These are phyloP conservation scores for Apodemia duryi DNA, from an alignment of 2,888 invertebrate species.

Conservation along the genomic window DNA sequence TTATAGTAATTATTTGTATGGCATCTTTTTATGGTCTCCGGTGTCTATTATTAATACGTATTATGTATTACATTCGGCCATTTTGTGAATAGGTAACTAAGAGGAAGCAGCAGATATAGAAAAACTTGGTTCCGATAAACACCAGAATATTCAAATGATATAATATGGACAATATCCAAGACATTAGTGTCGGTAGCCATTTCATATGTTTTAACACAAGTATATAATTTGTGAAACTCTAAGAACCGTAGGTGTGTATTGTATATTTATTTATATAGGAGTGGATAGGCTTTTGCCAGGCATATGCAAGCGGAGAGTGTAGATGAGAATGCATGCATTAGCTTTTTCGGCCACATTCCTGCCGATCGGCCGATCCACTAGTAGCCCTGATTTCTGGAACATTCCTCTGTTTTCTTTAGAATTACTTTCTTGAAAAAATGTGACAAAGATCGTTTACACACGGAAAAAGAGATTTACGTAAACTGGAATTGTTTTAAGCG, in stretches of 20 bases:
- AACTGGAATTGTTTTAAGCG: no score
- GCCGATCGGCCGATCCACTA: conserved; percentile 45
- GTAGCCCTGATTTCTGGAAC: conserved; percentile 44
- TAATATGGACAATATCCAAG: no score
- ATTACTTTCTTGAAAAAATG: neutral
- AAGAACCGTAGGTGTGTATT: neutral
- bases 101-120: no score
- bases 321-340: conserved; percentile 67
- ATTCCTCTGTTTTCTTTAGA: conserved; percentile 13
- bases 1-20: no score
- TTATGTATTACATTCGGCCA: no score
- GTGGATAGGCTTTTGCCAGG: conserved; percentile 33
- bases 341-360: conserved; percentile 60
- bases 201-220: no score
- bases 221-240: neutral
- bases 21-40: no score
- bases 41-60: no score
- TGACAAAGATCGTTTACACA: neutral
- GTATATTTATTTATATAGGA: conserved; percentile 2
- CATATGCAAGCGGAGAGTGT: conserved; percentile 55
- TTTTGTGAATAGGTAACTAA: no score
- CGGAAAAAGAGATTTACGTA: neutral
- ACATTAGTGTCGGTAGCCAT: no score
- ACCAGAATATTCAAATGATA: no score
- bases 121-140: no score